These are phyloP conservation scores for Tichodroma muraria DNA, from an alignment of 2,113 vertebrate genomes.

Conservation along the genomic window DNA sequence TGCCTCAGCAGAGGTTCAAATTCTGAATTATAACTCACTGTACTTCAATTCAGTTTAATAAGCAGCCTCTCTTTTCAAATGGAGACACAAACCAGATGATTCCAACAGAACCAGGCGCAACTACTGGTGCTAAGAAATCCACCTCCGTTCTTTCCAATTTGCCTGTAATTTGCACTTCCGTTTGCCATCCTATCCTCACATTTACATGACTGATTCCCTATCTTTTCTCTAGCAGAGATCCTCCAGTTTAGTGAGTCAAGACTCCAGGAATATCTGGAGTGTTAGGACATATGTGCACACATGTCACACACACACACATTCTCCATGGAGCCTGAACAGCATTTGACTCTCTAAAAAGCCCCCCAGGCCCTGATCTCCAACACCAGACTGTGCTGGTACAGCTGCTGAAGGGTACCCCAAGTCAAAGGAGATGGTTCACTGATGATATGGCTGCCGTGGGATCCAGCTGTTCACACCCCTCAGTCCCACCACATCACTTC, in stretches of 20 bases:
- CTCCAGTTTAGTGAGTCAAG: not conserved
- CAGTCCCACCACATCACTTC: not conserved
- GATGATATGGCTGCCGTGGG: not conserved
- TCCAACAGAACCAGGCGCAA: not conserved
- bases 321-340: not conserved
- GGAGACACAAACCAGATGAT: not conserved
- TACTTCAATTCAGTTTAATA: not conserved
- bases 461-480: not conserved
- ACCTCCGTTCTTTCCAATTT: not conserved
- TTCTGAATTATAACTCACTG: not conserved
- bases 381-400: not conserved
- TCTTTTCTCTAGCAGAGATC: not conserved
- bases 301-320: not conserved
- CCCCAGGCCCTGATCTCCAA: rapidly evolving
- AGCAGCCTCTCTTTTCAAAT: not conserved
- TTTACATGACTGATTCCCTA: not conserved
- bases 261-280: rapidly evolving
- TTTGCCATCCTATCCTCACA: not conserved
- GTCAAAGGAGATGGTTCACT: not conserved
- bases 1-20: not conserved
- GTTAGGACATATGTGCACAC: rapidly evolving
- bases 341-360: not conserved
- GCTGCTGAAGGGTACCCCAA: not conserved
- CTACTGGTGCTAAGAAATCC: not conserved
- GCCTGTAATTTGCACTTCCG: not conserved